phyloP scores from a whole-genome alignment of 2,888 invertebrate species.

The Ennomos quercinarius region DNA sequence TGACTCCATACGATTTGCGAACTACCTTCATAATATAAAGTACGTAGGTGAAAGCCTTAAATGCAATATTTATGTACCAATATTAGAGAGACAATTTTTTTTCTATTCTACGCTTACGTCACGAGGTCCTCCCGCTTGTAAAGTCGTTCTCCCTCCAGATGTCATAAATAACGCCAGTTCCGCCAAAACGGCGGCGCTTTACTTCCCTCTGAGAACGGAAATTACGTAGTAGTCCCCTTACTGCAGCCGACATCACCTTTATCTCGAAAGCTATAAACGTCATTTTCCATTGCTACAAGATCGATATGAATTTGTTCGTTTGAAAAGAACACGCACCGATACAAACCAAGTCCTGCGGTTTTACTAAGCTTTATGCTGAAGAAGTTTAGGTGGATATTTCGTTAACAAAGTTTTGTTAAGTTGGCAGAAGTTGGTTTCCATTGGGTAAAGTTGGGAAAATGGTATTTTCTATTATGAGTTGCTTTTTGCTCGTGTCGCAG shows the following conservation, averaged over 20 bases:
- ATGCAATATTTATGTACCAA: no score
- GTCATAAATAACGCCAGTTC: constrained; percentile 29
- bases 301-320: constrained; percentile 21
- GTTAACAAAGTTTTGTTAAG: background rate
- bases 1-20: no score
- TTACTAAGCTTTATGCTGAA: background rate
- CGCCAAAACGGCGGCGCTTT: constrained; percentile 25
- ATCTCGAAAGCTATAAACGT: constrained; percentile 8
- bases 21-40: no score
- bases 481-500: constrained; percentile 38
- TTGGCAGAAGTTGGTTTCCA: constrained; percentile 20
- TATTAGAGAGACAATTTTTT: no score
- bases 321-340: constrained; percentile 17
- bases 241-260: constrained; percentile 9
- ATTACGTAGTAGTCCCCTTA: constrained; percentile 5
- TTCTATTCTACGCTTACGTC: background rate
- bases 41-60: no score
- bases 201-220: constrained; percentile 18
- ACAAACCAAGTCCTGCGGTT: constrained; percentile 9
- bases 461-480: constrained; percentile 40
- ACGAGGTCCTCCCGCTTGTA: constrained; percentile 8
- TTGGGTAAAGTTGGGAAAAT: constrained; percentile 38
- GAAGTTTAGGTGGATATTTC: constrained; percentile 9
- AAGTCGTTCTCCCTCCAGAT: constrained; percentile 16
- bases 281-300: constrained; percentile 17